Conservation (phyloP, 1,140 invertebrate species). For the Pinna nobilis region DNA sequence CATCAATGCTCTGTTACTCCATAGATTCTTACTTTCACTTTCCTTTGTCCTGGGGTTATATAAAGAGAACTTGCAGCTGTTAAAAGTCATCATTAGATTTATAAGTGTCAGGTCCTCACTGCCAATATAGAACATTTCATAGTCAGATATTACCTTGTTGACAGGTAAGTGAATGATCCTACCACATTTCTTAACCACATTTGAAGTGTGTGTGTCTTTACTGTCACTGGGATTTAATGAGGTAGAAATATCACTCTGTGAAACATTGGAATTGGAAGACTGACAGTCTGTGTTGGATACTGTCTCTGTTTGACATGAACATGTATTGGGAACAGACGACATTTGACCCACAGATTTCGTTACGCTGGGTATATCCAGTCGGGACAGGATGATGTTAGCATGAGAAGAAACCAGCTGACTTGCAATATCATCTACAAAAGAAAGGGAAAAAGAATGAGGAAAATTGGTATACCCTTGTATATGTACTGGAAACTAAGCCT, state of each 20-base stretch:
- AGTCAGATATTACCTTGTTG: conserved; percentile 67
- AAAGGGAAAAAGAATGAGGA: too few species aligned
- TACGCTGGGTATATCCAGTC: not conserved
- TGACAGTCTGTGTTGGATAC: too few species aligned
- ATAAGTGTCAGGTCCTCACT: conserved; percentile 75
- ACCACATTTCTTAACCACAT: conserved; percentile 59
- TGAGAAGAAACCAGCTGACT: conserved; percentile 15
- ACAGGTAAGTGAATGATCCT: conserved; percentile 53
- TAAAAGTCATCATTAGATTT: conserved; percentile 77
- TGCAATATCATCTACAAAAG: conserved; percentile 37
- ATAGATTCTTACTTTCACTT: conserved; percentile 60
- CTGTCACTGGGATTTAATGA: not conserved
- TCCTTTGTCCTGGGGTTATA: conserved; percentile 69
- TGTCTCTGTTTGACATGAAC: too few species aligned
- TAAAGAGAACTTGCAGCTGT: conserved; percentile 71
- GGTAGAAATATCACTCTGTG: too few species aligned
- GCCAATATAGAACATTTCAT: conserved; percentile 79
- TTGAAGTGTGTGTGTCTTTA: not conserved
- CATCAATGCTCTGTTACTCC: conserved; percentile 78
- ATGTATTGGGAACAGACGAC: too few species aligned
- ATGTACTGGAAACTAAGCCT: too few species aligned
- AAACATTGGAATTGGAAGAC: too few species aligned
- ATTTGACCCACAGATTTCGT: too few species aligned
- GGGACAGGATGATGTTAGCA: conserved; percentile 29
- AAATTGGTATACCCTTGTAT: too few species aligned